A percentile compares a stretch with the other conserved stretches of the same genome.
Conservation (phyloP, 2,797 vertebrate genomes). For the Rhinatrema bivittatum region DNA sequence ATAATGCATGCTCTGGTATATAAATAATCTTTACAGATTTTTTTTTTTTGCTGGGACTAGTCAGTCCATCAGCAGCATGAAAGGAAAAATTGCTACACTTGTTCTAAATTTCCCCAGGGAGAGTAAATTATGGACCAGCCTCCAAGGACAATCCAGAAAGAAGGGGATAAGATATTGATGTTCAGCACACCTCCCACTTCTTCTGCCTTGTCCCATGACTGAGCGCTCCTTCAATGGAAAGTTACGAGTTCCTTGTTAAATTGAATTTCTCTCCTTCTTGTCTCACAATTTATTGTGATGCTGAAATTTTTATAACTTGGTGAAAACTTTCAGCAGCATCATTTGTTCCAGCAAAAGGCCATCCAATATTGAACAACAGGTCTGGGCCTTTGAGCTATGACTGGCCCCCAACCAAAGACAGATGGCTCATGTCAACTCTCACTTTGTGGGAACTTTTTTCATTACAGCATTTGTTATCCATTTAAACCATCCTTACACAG, state of each 20-base stretch:
- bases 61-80: conserved; percentile 42
- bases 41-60: conserved; percentile 22
- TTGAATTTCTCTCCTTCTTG: conserved; percentile 44
- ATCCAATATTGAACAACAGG: conserved; percentile 28
- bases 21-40: conserved; percentile 39
- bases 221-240: conserved; percentile 46
- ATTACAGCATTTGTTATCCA: conserved; percentile 19
- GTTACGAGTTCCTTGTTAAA: conserved; percentile 47
- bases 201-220: conserved; percentile 36
- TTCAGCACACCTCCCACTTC: conserved; percentile 28
- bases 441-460: conserved; percentile 23
- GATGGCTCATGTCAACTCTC: conserved; percentile 25
- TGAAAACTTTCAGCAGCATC: conserved; percentile 37
- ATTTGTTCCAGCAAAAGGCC: conserved; percentile 40
- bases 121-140: conserved; percentile 47
- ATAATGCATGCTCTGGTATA: conserved; percentile 33
- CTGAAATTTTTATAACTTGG: conserved; percentile 49
- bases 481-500: background rate
- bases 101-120: conserved; percentile 51
- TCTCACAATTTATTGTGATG: conserved; percentile 46
- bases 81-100: conserved; percentile 52
- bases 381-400: conserved; percentile 27
- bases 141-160: conserved; percentile 43
- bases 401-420: conserved; percentile 19
- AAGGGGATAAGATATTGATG: conserved; percentile 47